These are phyloP conservation scores for Tiliacea aurago DNA, from an alignment of 2,888 invertebrate genomes.

Conservation along the genomic window DNA sequence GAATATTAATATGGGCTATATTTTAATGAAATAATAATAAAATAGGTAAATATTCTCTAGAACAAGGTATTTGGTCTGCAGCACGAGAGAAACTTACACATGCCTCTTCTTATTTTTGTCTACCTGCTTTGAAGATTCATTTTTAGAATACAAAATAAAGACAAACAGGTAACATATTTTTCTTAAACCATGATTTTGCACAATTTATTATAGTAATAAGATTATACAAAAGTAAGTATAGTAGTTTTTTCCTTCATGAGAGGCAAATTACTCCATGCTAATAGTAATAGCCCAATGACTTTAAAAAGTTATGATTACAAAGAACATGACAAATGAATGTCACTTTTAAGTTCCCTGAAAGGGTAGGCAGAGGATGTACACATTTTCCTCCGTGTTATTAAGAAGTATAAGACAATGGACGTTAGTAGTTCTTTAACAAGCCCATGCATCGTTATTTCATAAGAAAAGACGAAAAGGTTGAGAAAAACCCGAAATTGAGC, in stretches of 20 bases:
- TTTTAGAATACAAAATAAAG: constrained; percentile 58
- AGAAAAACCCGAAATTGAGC: constrained; percentile 7
- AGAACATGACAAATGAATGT: constrained; percentile 1
- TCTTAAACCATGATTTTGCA: constrained; percentile 54
- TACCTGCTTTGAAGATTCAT: constrained; percentile 64
- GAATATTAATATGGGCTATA: constrained; percentile 8
- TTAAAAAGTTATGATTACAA: background rate
- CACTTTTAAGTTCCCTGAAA: background rate
- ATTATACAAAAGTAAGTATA: constrained; percentile 53
- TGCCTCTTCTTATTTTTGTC: constrained; percentile 52
- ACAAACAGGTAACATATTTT: constrained; percentile 69
- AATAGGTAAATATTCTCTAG: constrained; percentile 47
- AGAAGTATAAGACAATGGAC: background rate
- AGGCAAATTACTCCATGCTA: constrained; percentile 19
- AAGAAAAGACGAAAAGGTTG: constrained; percentile 18
- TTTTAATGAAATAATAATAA: constrained; percentile 17
- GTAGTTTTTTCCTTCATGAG: constrained; percentile 17
- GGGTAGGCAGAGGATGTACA: background rate
- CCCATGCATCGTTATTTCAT: constrained; percentile 24
- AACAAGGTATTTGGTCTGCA: constrained; percentile 55
- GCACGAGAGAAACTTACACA: constrained; percentile 47
- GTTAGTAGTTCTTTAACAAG: constrained; percentile 24
- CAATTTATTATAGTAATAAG: constrained; percentile 43
- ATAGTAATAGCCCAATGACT: constrained; percentile 5
- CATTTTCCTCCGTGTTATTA: background rate